Evolutionary conservation across 2,888 invertebrate genomes (phyloP), one percentile per base, ranked within the genome.

Genomic region (Spisula subtruncata): DNA sequence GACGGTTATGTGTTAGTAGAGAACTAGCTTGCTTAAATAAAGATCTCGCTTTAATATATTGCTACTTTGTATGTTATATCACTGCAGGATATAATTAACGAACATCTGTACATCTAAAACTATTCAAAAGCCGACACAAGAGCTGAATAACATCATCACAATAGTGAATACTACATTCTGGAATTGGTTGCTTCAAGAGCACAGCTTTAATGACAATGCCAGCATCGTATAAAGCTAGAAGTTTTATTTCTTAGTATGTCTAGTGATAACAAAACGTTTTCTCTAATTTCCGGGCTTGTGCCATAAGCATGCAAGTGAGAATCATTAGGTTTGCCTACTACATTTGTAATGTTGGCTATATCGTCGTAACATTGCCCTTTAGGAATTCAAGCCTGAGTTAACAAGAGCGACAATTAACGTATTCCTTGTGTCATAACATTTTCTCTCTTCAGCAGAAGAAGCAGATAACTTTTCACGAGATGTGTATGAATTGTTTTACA

Each of bases 361-460:
- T 66, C n/a, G 20, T 51, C 51, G n/a, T 66, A 66, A 25, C 60
- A 66, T 25, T 66, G 60, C 25, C 60, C n/a, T 51, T 2, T 25
- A 66, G 25, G 60, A 66, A n/a, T 66, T 66, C 60, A 66, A 66
- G 60, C 25, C 10, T 25, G 10, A n/a, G 25, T 25, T 66, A 25
- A 25, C 60, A 25, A 66, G 25, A 1, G 25, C 12, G 60, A 66
- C 25, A 66, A 25, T 66, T 4, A 66, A 66, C 60, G 0, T 25
- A 1, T 12, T n/a, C 25, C n/a, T 66, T 12, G 25, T n/a, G 60
- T 66, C 60, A 66, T 25, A 66, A 66, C 60, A 8, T n/a, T 60
- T 54, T 83, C 5, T 20, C 48, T 14, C 79, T 85, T 85, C 85
- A 85, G 85, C 51, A 14, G 2, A 75, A 25, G n/a, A n/a, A n/a